A percentile compares a stretch with the other conserved stretches of the same genome.
These are phyloP conservation scores for Ypsolopha scabrella DNA, from an alignment of 2,888 invertebrate genomes.

Conservation along the genomic window DNA sequence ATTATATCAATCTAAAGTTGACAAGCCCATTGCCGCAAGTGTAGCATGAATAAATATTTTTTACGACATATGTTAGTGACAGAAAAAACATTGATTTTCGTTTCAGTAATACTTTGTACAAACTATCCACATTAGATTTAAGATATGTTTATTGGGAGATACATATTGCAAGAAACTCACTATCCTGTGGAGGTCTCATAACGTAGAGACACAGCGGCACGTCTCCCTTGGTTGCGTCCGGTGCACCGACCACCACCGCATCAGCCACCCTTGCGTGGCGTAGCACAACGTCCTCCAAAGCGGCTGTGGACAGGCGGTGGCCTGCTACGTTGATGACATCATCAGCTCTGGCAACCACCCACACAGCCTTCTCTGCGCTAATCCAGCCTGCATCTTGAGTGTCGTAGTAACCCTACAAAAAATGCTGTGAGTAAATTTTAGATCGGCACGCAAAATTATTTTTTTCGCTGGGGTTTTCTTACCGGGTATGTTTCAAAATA, in stretches of 20 bases:
- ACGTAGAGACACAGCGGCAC: slow-evolving; percentile 91
- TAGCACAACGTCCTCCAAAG: slow-evolving; percentile 90
- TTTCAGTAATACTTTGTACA: too few species aligned
- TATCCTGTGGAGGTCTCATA: slow-evolving; percentile 70
- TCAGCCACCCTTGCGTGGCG: slow-evolving; percentile 89
- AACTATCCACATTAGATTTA: too few species aligned
- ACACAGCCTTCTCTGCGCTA: slow-evolving; percentile 86
- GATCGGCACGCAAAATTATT: too few species aligned
- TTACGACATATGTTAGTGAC: too few species aligned
- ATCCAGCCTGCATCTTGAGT: slow-evolving; percentile 95
- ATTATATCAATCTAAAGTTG: too few species aligned
- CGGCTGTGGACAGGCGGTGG: slow-evolving; percentile 89
- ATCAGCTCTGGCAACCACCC: slow-evolving; percentile 92
- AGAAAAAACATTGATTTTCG: too few species aligned
- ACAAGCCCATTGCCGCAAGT: too few species aligned
- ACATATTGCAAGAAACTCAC: slow-evolving; percentile 29
- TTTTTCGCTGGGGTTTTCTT: slow-evolving; percentile 27
- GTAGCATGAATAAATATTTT: too few species aligned
- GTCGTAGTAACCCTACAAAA: slow-evolving; percentile 84
- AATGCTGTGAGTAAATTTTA: too few species aligned
- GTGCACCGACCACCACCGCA: slow-evolving; percentile 90
- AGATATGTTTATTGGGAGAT: too few species aligned
- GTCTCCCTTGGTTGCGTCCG: slow-evolving; percentile 91
- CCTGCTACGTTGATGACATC: slow-evolving; percentile 97
- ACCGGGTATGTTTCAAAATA: slow-evolving; percentile 90